Conservation (phyloP, 2,113 vertebrate species). For the Takifugu flavidus region DNA sequence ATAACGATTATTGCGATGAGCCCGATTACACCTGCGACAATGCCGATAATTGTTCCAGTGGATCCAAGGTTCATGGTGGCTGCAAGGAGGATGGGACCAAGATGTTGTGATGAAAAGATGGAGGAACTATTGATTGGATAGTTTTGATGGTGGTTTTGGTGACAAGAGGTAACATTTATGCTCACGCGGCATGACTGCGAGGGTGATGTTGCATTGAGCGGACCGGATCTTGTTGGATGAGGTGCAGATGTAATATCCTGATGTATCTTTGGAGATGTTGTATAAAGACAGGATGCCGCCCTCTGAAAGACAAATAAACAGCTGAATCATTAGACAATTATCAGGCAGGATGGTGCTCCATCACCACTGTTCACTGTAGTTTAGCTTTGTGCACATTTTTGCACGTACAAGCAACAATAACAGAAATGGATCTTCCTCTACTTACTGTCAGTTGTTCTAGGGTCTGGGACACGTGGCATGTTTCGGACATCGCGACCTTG, state of each 20-base stretch:
- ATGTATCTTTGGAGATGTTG: conserved; percentile 80
- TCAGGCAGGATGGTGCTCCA: too few species aligned
- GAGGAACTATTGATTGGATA: too few species aligned
- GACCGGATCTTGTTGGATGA: conserved; percentile 75
- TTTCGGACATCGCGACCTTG: conserved; percentile 56
- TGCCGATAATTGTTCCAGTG: conserved; percentile 60
- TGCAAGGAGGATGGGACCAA: conserved; percentile 15
- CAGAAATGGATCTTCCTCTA: not conserved
- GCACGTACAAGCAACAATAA: too few species aligned
- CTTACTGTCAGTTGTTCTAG: conserved; percentile 57
- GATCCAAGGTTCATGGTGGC: conserved; percentile 61
- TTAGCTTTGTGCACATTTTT: too few species aligned
- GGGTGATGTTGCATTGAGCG: conserved; percentile 78
- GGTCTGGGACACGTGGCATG: conserved; percentile 5
- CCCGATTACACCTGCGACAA: not conserved
- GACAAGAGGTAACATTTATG: not conserved
- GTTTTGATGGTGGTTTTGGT: too few species aligned
- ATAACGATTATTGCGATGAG: conserved; percentile 43
- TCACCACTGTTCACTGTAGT: too few species aligned
- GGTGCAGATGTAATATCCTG: conserved; percentile 83
- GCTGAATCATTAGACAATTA: too few species aligned
- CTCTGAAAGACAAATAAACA: conserved; percentile 41
- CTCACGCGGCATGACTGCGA: conserved; percentile 80
- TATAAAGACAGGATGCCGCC: conserved; percentile 73
- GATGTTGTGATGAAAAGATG: not conserved